Evolutionary conservation across 2,888 invertebrate species (phyloP).

Genomic region (Beris morrisii): DNA sequence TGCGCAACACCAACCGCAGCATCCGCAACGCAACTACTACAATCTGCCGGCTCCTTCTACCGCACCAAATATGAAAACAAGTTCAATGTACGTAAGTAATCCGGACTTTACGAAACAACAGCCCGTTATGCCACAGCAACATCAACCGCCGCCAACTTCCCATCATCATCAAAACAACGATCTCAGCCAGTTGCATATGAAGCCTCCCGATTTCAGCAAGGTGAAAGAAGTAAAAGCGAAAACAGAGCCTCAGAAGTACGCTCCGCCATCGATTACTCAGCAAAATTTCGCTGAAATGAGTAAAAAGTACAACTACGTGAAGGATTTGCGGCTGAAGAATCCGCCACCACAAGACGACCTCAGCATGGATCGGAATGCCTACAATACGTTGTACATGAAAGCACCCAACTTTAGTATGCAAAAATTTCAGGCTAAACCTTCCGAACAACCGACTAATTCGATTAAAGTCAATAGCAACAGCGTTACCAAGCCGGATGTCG

Average conservation of each 20-base stretch:
- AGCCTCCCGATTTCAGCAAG: conserved; percentile 41
- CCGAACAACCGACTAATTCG: not conserved
- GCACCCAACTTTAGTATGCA: conserved; percentile 39
- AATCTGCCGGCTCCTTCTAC: not conserved
- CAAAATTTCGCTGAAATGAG: conserved; percentile 42
- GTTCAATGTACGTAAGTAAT: conserved; percentile 38
- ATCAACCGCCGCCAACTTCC: conserved; percentile 9
- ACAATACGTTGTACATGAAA: conserved; percentile 40
- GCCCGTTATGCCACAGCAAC: not conserved
- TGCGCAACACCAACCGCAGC: not conserved
- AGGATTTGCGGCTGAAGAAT: conserved; percentile 42
- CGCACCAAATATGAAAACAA: not conserved
- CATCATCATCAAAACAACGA: conserved; percentile 23
- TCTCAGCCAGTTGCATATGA: conserved; percentile 39
- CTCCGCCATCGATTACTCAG: conserved; percentile 33
- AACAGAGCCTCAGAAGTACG: not conserved
- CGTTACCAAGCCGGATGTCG: not conserved
- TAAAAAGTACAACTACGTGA: conserved; percentile 42
- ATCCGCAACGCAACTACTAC: not conserved
- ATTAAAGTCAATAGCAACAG: not conserved
- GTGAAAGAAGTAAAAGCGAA: conserved; percentile 18
- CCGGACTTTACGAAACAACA: conserved; percentile 38
- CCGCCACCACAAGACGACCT: conserved; percentile 29
- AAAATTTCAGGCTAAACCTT: conserved; percentile 35
- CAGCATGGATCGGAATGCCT: conserved; percentile 10